Conservation (phyloP, 2,797 vertebrate species). For the Columba guinea region DNA sequence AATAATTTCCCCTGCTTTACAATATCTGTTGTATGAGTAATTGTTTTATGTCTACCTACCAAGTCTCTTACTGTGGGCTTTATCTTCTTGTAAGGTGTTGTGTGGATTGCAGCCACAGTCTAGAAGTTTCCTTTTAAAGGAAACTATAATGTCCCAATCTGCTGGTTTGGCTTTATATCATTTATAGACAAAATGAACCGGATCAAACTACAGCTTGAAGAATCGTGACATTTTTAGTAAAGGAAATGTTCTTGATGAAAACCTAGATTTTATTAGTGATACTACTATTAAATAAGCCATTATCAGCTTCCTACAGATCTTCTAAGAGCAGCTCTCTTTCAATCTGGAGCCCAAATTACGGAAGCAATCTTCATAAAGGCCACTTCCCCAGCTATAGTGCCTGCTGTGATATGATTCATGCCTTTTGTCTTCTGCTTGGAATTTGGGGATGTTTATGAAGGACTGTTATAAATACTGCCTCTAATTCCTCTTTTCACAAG, state of each 20-base stretch:
- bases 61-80: neutral
- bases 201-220: conserved; percentile 59
- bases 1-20: neutral
- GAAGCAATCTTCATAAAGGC: conserved; percentile 75
- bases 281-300: conserved; percentile 68
- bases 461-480: conserved; percentile 71
- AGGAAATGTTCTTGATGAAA: conserved; percentile 75
- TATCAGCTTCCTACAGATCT: conserved; percentile 81
- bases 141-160: conserved; percentile 34
- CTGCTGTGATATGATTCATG: conserved; percentile 76
- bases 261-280: conserved; percentile 60
- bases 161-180: conserved; percentile 12
- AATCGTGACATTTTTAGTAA: conserved; percentile 67
- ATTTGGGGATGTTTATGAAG: conserved; percentile 78
- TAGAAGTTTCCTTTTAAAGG: conserved; percentile 48
- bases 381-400: conserved; percentile 68
- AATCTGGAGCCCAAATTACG: conserved; percentile 68
- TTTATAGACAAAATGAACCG: conserved; percentile 41
- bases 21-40: neutral
- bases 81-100: neutral
- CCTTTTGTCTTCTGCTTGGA: conserved; percentile 78
- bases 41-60: conserved; percentile 30
- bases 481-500: conserved; percentile 74
- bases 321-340: conserved; percentile 60
- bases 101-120: neutral